Conservation (phyloP, 1,140 invertebrate genomes). For the Melipona quadrifasciata region DNA sequence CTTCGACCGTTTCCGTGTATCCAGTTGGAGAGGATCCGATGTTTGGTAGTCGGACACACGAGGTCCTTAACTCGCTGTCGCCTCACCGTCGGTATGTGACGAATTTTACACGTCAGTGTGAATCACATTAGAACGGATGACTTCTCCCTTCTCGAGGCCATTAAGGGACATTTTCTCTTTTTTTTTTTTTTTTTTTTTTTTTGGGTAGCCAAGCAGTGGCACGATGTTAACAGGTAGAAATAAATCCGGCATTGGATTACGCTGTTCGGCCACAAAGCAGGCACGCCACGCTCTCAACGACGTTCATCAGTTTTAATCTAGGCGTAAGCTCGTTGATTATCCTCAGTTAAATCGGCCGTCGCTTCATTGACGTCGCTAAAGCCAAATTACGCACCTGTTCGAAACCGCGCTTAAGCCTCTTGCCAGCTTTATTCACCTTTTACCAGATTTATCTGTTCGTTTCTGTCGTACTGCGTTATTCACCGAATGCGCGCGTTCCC, state of each 20-base stretch:
- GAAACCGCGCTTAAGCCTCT: no score
- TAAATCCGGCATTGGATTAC: slow-evolving; percentile 4
- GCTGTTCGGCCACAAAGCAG: no score
- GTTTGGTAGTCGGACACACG: slow-evolving; percentile 26
- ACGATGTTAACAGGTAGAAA: slow-evolving; percentile 45
- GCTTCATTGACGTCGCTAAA: slow-evolving; percentile 38
- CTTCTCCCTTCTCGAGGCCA: slow-evolving; percentile 48
- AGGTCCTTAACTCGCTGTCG: slow-evolving; percentile 26
- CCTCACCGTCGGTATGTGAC: slow-evolving; percentile 63
- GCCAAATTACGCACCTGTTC: slow-evolving; percentile 53
- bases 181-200: slow-evolving; percentile 48
- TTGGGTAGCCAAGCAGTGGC: slow-evolving; percentile 23
- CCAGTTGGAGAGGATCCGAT: not conserved
- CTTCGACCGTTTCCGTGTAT: slow-evolving; percentile 9
- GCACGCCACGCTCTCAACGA: not conserved
- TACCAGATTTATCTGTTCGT: no score
- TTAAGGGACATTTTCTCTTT: slow-evolving; percentile 56
- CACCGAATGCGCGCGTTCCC: no score
- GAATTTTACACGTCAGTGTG: slow-evolving; percentile 69
- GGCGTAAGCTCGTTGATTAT: slow-evolving; percentile 23
- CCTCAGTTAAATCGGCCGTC: slow-evolving; percentile 12
- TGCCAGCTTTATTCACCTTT: not conserved
- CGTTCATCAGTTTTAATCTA: slow-evolving; percentile 37
- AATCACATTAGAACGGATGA: slow-evolving; percentile 68
- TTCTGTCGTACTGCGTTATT: no score